Evolutionary conservation across 2,797 vertebrate genomes (phyloP), one percentile per base, ranked within the genome.

Genomic region (Chiloscyllium punctatum): DNA sequence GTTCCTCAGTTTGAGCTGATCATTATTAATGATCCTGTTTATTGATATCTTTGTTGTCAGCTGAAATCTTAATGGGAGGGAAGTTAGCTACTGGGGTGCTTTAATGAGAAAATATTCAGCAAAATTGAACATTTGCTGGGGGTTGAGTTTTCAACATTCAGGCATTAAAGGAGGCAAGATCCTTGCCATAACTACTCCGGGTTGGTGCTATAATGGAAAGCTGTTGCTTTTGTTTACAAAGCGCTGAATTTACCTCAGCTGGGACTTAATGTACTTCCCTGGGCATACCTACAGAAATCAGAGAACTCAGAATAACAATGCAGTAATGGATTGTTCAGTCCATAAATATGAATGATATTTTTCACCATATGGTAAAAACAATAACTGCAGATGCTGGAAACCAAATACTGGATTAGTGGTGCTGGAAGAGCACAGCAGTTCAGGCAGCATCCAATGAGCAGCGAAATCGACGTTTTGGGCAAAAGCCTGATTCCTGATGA

Each of bases 1-100:
- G 97, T 98, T 97, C 97, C 97, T 98, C 97, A 98, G 97, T 97
- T 96, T 96, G 94, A 77, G 94, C 96, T 96, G 96, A 96, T 98
- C 98, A 97, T 98, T 98, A 98, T 98, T 98, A 97, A 97, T 98
- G 97, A 97, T 97, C 97, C 97, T 98, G 97, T 97, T 97, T 98
- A 98, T 98, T 97, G 98, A 98, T 97, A 97, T 97, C 96, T 96
- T 97, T 97, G 97, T 97, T 97, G 97, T 97, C 51, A 74, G 71
- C 25, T 16, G 16, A 95, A 95, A 53, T 95, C 71, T 77, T 72
- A 95, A n/a, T 57, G 71, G 48, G 42, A 77, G 71, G 27, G 48
- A 95, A 74, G 48, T 72, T 72, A 18, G 71, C 51, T 51, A 37
- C 42, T 33, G 27, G 11, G 69, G 30, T 74, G 48, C 94, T 95